These are phyloP conservation scores for Arvicola amphibius DNA, from an alignment of 2,797 vertebrate genomes.

Conservation along the genomic window DNA sequence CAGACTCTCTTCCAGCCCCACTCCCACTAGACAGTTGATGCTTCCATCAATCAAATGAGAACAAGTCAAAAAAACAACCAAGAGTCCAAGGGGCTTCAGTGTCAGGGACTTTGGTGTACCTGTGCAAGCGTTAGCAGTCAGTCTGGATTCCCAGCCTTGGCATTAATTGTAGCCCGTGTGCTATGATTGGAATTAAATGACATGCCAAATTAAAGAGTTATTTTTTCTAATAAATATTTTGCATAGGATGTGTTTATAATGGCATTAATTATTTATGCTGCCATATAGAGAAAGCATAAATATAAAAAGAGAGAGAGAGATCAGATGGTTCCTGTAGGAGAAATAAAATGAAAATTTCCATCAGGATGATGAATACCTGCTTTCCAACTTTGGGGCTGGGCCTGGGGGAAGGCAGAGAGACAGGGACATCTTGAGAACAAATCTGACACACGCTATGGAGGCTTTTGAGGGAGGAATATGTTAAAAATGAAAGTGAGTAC, in stretches of 20 bases:
- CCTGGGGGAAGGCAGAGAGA: conserved; percentile 8
- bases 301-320: conserved; percentile 69
- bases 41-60: neutral
- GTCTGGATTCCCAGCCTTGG: conserved; percentile 4
- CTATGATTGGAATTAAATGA: conserved; percentile 81
- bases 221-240: conserved; percentile 85
- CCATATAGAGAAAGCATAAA: conserved; percentile 80
- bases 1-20: neutral
- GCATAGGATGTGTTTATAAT: conserved; percentile 82
- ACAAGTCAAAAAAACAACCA: neutral
- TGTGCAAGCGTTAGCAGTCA: conserved; percentile 38
- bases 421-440: conserved; percentile 73
- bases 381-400: conserved; percentile 58
- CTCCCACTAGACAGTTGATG: neutral
- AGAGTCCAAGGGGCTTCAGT: neutral
- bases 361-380: conserved; percentile 73
- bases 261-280: conserved; percentile 82
- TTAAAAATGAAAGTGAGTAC: conserved; percentile 84
- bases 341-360: conserved; percentile 79
- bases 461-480: conserved; percentile 78
- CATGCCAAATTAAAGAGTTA: conserved; percentile 83
- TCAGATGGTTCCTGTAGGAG: conserved; percentile 74
- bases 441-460: conserved; percentile 69
- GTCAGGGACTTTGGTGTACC: neutral
- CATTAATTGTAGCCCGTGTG: conserved; percentile 69